A percentile compares a stretch with the other conserved stretches of the same genome.
These are phyloP conservation scores for Psylliodes chrysocephalus DNA, from an alignment of 2,888 invertebrate genomes.

Conservation along the genomic window DNA sequence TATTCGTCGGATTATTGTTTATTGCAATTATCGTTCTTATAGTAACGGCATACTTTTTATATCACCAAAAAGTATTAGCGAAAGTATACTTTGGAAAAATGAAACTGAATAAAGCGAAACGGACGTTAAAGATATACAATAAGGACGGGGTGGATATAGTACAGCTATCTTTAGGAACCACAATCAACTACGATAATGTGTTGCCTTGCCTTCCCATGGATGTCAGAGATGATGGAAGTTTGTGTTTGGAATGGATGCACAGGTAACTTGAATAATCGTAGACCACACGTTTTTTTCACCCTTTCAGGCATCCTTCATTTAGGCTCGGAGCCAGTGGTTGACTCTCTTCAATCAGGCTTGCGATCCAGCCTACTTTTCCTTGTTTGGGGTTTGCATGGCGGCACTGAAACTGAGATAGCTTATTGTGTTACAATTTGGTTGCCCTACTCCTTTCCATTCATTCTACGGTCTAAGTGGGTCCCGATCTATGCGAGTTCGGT, in stretches of 20 bases:
- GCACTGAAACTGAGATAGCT: too few species aligned
- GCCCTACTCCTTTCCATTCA: too few species aligned
- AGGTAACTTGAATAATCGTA: too few species aligned
- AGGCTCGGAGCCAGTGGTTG: too few species aligned
- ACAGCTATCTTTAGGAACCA: constrained; percentile 73
- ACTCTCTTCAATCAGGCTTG: too few species aligned
- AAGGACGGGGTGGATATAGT: constrained; percentile 77
- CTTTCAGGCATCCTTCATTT: too few species aligned
- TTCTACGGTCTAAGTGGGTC: too few species aligned
- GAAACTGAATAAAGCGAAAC: constrained; percentile 82
- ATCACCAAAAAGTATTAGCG: constrained; percentile 83
- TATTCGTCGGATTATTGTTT: constrained; percentile 84
- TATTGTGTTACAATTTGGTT: too few species aligned
- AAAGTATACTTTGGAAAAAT: constrained; percentile 86
- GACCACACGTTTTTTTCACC: too few species aligned
- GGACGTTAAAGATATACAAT: constrained; percentile 78
- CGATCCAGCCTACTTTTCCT: too few species aligned
- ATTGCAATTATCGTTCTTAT: constrained; percentile 84
- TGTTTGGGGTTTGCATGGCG: too few species aligned
- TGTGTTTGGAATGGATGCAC: constrained; percentile 87
- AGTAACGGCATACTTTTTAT: constrained; percentile 84
- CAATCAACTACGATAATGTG: constrained; percentile 74
- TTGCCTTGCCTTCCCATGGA: constrained; percentile 77
- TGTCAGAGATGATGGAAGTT: constrained; percentile 70
- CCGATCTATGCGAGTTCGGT: too few species aligned